phyloP scores from a whole-genome alignment of 2,888 invertebrate species.

The Ecliptopera silaceata region DNA sequence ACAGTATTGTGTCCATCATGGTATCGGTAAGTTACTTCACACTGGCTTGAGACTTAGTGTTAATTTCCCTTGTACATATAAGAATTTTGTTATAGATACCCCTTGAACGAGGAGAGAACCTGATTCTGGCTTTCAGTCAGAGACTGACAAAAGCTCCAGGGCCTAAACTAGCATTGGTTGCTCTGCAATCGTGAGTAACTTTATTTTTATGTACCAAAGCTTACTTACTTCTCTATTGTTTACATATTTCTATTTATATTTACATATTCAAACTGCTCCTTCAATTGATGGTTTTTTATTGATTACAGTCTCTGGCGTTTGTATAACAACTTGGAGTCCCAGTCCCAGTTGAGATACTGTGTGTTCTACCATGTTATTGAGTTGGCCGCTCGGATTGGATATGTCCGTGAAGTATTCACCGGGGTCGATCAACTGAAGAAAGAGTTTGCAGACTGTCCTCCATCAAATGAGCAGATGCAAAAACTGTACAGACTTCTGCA shows the following conservation, averaged over 20 bases:
- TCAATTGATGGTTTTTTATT: background rate
- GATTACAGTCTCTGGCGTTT: constrained; percentile 92
- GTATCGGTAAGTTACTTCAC: constrained; percentile 85
- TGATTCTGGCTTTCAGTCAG: constrained; percentile 95
- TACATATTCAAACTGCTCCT: too few species aligned
- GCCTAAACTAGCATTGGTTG: constrained; percentile 89
- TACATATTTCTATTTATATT: too few species aligned
- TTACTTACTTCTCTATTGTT: too few species aligned
- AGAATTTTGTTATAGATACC: constrained; percentile 84
- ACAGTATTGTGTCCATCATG: constrained; percentile 98
- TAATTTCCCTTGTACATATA: background rate
- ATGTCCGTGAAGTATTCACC: constrained; percentile 91
- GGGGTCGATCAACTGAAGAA: constrained; percentile 92
- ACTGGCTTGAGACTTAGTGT: background rate
- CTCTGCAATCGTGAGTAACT: constrained; percentile 90
- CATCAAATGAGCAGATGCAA: constrained; percentile 95
- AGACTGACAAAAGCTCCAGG: constrained; percentile 94
- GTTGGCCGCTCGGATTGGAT: constrained; percentile 94
- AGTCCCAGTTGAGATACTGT: constrained; percentile 93
- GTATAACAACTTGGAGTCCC: constrained; percentile 94
- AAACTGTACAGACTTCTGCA: constrained; percentile 94
- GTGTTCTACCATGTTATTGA: constrained; percentile 96
- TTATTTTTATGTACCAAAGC: background rate
- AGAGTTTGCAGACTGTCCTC: constrained; percentile 90
- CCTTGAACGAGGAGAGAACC: constrained; percentile 92